These are phyloP conservation scores for Papilio glaucus DNA, from an alignment of 1,140 invertebrate genomes.

Conservation along the genomic window DNA sequence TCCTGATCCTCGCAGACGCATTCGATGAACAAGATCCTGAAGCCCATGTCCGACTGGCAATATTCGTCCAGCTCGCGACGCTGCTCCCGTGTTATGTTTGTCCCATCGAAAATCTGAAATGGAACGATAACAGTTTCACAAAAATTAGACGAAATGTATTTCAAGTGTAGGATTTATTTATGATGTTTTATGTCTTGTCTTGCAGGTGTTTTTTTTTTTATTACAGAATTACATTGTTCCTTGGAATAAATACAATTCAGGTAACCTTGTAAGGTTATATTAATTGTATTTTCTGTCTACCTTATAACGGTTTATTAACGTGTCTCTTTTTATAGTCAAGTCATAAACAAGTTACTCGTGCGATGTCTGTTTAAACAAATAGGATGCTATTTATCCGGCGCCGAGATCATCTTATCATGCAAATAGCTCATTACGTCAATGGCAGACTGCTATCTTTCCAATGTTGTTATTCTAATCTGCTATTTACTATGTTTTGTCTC, in stretches of 20 bases:
- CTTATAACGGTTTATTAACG: too few relatives aligned
- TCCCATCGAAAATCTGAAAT: constrained; percentile 95
- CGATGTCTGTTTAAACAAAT: neutral
- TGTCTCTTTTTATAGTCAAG: neutral
- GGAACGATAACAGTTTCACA: constrained; percentile 41
- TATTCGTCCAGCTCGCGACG: constrained; percentile 91
- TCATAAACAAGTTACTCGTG: constrained; percentile 3
- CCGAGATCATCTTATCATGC: constrained; percentile 21
- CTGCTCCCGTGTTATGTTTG: constrained; percentile 93
- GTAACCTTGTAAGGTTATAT: too few relatives aligned
- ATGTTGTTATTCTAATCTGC: constrained; percentile 18
- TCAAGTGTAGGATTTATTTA: neutral
- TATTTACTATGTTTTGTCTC: neutral
- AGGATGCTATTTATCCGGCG: constrained; percentile 26
- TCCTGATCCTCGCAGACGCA: constrained; percentile 93
- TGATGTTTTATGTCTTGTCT: too few relatives aligned
- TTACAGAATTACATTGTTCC: too few relatives aligned
- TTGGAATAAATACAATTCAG: too few relatives aligned
- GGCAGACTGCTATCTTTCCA: constrained; percentile 2
- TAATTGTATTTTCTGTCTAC: too few relatives aligned
- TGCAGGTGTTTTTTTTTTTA: too few relatives aligned
- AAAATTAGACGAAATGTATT: constrained; percentile 8
- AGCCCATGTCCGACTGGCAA: constrained; percentile 89
- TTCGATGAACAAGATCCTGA: constrained; percentile 96
- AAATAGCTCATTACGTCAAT: constrained; percentile 26